Percentiles rank a stretch among this genome's conserved stretches.
phyloP scores from a whole-genome alignment of 2,113 vertebrate species.

The Nematolebias whitei region DNA sequence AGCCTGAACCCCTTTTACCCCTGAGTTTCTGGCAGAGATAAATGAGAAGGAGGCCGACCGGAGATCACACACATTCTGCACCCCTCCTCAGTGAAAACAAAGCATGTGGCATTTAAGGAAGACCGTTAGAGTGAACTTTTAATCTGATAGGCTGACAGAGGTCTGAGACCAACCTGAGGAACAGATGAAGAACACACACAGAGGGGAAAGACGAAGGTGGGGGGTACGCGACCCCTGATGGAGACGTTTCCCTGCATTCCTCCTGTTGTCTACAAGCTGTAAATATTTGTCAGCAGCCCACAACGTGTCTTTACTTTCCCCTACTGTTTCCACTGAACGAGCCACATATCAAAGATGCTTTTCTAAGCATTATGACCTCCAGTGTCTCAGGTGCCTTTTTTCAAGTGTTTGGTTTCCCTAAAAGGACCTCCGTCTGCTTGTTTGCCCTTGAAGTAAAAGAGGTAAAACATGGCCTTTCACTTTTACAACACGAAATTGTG shows the following conservation, averaged over 20 bases:
- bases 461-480: slow-evolving; percentile 79
- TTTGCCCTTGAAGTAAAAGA: slow-evolving; percentile 72
- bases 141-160: slow-evolving; percentile 73
- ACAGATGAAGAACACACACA: slow-evolving; percentile 65
- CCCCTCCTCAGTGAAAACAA: slow-evolving; percentile 76
- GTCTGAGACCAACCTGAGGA: slow-evolving; percentile 60
- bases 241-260: slow-evolving; percentile 65
- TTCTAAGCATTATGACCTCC: slow-evolving; percentile 45
- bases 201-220: slow-evolving; percentile 55
- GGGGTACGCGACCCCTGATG: slow-evolving; percentile 46
- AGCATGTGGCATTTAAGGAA: slow-evolving; percentile 69
- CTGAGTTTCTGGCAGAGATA: slow-evolving; percentile 69
- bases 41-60: slow-evolving; percentile 71
- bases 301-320: slow-evolving; percentile 55
- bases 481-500: slow-evolving; percentile 78
- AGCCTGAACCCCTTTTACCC: slow-evolving; percentile 64
- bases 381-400: slow-evolving; percentile 60
- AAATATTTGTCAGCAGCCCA: slow-evolving; percentile 70
- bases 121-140: slow-evolving; percentile 57
- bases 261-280: slow-evolving; percentile 60
- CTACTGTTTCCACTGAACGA: slow-evolving; percentile 37
- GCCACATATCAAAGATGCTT: slow-evolving; percentile 47
- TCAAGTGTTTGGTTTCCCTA: slow-evolving; percentile 67
- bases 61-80: slow-evolving; percentile 78
- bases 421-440: slow-evolving; percentile 62